Evolutionary conservation across 2,113 vertebrate species (phyloP).

Genomic region (Poeciliopsis prolifica): DNA sequence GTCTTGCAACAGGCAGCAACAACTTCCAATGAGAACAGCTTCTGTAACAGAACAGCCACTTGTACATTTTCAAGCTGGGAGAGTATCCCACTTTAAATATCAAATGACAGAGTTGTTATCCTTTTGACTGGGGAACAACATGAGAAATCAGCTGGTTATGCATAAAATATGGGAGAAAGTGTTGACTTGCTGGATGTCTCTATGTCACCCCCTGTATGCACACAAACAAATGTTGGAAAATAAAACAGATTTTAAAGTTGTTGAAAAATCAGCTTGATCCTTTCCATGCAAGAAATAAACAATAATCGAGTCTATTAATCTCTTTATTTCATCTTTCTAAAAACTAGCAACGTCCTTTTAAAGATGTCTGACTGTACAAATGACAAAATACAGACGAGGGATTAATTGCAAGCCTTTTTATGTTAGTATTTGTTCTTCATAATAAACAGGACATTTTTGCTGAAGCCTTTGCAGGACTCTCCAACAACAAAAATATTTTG

Average conservation of each 20-base stretch:
- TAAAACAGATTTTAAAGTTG: not conserved
- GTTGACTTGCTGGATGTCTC: constrained; percentile 10
- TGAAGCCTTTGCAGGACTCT: not conserved
- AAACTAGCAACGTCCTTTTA: not conserved
- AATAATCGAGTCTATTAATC: not conserved
- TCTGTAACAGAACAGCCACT: constrained; percentile 1
- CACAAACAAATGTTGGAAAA: not conserved
- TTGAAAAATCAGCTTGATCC: too few species aligned
- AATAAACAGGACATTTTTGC: not conserved
- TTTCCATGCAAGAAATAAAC: not conserved
- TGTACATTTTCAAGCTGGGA: constrained; percentile 21
- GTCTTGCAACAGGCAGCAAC: not conserved
- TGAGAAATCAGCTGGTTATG: constrained; percentile 14
- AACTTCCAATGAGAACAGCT: constrained; percentile 1
- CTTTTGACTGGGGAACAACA: not conserved
- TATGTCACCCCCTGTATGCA: constrained; percentile 24
- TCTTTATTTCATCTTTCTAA: not conserved
- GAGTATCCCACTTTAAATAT: not conserved
- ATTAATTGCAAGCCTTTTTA: not conserved
- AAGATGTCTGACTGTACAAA: not conserved
- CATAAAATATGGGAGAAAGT: constrained; percentile 12
- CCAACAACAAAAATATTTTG: not conserved
- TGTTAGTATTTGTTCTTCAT: not conserved
- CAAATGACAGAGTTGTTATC: not conserved
- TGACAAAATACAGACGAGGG: not conserved